Evolutionary conservation across 2,888 invertebrate genomes (phyloP).

Genomic region (Oligia latruncula): DNA sequence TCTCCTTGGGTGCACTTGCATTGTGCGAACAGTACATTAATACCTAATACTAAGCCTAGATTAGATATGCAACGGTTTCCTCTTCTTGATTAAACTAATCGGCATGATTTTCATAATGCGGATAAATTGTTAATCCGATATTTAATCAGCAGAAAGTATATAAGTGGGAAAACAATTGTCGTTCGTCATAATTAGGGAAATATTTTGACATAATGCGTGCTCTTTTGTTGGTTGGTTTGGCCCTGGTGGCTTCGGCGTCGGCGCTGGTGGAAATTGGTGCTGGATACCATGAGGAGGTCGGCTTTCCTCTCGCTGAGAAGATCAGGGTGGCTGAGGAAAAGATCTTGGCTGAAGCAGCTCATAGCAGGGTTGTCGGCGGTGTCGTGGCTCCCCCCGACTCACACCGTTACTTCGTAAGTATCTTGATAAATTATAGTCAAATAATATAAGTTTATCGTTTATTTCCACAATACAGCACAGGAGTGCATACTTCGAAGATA

Average conservation of each 20-base stretch:
- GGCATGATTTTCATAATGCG: conserved; percentile 1
- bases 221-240: conserved; percentile 62
- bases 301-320: conserved; percentile 77
- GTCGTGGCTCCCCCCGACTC: conserved; percentile 68
- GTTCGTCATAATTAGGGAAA: conserved; percentile 1
- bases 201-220: conserved; percentile 65
- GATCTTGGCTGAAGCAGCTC: not conserved
- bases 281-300: conserved; percentile 76
- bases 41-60: not conserved
- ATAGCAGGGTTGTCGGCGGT: conserved; percentile 77
- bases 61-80: conserved; percentile 18
- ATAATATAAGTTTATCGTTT: too few relatives aligned
- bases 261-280: conserved; percentile 62
- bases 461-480: too few relatives aligned
- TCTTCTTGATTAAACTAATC: conserved; percentile 20
- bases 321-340: conserved; percentile 74
- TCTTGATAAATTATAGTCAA: not conserved
- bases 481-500: too few relatives aligned
- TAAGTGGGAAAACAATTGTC: not conserved
- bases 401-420: conserved; percentile 75
- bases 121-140: conserved; percentile 30
- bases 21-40: too few relatives aligned
- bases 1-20: too few relatives aligned
- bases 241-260: conserved; percentile 63
- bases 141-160: conserved; percentile 20